Conservation (phyloP, 2,888 invertebrate genomes). For the Helicoverpa assulta region DNA sequence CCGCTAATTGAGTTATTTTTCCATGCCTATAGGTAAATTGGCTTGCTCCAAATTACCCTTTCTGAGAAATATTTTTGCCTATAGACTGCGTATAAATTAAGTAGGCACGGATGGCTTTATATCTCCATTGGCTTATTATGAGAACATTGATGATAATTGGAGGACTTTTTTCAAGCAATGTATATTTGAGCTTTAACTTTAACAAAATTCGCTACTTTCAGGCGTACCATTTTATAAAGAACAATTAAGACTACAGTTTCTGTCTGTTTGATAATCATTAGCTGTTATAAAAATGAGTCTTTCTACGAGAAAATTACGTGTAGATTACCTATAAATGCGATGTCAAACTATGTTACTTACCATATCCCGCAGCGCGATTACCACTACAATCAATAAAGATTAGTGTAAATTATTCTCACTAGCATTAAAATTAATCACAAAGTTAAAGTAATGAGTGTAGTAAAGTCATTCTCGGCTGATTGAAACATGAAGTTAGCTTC, state of each 20-base stretch:
- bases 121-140: no score
- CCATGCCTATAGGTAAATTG: not conserved
- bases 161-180: no score
- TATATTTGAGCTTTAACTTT: no score
- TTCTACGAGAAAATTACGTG: no score
- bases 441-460: conserved; percentile 42
- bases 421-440: conserved; percentile 51
- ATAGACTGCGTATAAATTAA: not conserved
- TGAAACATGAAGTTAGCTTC: conserved; percentile 71
- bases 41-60: conserved; percentile 7
- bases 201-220: no score
- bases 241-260: no score
- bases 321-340: no score
- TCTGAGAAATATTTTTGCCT: not conserved
- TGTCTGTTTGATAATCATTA: no score
- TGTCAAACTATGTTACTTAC: not conserved
- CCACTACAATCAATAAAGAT: conserved; percentile 17
- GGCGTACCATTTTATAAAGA: no score
- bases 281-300: no score
- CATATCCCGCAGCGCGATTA: not conserved
- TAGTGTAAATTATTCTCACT: conserved; percentile 31
- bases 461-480: conserved; percentile 65
- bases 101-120: not conserved
- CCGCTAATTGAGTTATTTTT: conserved; percentile 10
- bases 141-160: no score